Evolutionary conservation across 2,797 vertebrate species (phyloP).

Genomic region (Danionella dracula): DNA sequence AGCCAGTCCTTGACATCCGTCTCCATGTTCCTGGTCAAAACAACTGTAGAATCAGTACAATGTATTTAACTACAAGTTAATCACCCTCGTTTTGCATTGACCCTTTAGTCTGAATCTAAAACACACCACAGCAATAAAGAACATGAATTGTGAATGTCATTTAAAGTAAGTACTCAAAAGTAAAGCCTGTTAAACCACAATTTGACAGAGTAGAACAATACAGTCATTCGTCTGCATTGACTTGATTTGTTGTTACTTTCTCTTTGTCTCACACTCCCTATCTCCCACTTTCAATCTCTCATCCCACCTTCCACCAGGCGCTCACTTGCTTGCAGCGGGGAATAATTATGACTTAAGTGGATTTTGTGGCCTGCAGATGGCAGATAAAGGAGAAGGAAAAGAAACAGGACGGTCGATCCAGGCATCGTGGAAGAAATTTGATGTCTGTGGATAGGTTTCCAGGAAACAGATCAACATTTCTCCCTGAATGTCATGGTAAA

Average conservation of each 20-base stretch:
- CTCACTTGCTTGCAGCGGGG: slow-evolving; percentile 26
- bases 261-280: not conserved
- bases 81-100: no score
- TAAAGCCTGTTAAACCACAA: no score
- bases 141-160: no score
- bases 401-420: slow-evolving; percentile 11
- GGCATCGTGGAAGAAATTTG: slow-evolving; percentile 7
- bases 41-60: no score
- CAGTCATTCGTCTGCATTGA: slow-evolving; percentile 23
- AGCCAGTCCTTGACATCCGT: no score
- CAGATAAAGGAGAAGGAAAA: slow-evolving; percentile 13
- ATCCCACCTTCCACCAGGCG: slow-evolving; percentile 12
- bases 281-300: slow-evolving; percentile 10
- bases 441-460: not conserved
- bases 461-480: not conserved
- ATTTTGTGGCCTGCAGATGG: slow-evolving; percentile 16
- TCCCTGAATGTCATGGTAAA: not conserved
- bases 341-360: slow-evolving; percentile 26
- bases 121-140: no score
- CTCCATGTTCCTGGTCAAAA: no score
- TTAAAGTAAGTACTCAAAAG: no score
- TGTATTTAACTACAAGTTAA: no score
- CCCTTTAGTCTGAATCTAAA: no score
- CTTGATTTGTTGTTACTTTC: slow-evolving; percentile 12
- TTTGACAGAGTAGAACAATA: slow-evolving; percentile 39